Evolutionary conservation across 2,797 vertebrate species (phyloP).

Genomic region (Myoxocephalus aenaeus): DNA sequence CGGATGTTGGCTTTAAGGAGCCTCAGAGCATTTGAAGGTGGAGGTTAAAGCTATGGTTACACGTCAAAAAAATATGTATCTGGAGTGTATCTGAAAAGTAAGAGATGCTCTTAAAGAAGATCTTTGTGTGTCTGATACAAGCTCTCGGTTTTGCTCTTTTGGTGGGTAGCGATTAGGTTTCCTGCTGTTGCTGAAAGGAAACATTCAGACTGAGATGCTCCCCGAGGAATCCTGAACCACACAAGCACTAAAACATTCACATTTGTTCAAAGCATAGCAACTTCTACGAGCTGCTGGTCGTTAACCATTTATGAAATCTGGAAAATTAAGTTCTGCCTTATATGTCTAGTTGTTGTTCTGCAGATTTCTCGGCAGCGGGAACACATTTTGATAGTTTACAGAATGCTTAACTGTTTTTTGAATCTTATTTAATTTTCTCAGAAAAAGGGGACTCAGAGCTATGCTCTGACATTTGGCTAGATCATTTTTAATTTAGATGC

Average conservation of each 20-base stretch:
- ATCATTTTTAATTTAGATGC: not conserved
- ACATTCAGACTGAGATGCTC: constrained; percentile 25
- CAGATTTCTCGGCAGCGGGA: not conserved
- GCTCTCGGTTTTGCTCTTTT: constrained; percentile 14
- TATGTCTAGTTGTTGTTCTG: not conserved
- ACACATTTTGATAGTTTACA: not conserved
- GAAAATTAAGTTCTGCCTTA: not conserved
- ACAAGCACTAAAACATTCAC: constrained; percentile 20
- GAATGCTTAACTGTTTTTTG: not conserved
- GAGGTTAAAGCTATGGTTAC: constrained; percentile 3
- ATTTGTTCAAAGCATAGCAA: not conserved
- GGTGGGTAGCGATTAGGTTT: constrained; percentile 13
- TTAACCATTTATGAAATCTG: not conserved
- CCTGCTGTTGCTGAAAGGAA: constrained; percentile 37
- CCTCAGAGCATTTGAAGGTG: not conserved
- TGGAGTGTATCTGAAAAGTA: constrained; percentile 10
- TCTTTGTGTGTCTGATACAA: not conserved
- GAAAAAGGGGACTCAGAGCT: not conserved
- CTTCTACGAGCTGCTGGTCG: not conserved
- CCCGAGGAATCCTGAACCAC: constrained; percentile 1
- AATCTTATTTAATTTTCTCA: not conserved
- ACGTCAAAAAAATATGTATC: not conserved
- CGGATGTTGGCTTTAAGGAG: constrained; percentile 2
- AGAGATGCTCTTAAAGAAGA: not conserved
- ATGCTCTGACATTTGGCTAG: not conserved